These are phyloP conservation scores for Caenorhabditis sp. DNA, from an alignment of 2,888 invertebrate species.

Conservation along the genomic window DNA sequence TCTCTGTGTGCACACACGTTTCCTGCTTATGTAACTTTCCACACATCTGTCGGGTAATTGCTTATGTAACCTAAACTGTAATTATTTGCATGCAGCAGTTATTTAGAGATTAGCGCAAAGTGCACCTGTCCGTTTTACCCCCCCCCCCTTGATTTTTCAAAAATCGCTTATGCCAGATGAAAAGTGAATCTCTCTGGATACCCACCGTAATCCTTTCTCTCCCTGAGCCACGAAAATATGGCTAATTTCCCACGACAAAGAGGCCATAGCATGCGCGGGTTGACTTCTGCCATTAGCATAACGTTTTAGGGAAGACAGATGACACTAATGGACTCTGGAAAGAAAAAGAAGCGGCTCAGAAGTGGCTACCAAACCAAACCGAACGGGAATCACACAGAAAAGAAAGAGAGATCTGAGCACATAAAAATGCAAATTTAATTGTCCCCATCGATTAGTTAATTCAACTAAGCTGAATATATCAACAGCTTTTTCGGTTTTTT, in stretches of 20 bases:
- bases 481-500: neutral
- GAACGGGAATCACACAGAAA: neutral
- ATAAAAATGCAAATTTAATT: slow-evolving; percentile 36
- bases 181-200: neutral
- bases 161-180: neutral
- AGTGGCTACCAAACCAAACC: neutral
- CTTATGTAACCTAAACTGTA: slow-evolving; percentile 30
- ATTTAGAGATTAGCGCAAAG: slow-evolving; percentile 36
- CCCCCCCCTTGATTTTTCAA: neutral
- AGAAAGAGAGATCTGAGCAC: neutral
- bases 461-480: neutral
- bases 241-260: slow-evolving; percentile 52
- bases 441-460: slow-evolving; percentile 2
- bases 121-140: slow-evolving; percentile 13
- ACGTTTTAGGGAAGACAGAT: slow-evolving; percentile 46
- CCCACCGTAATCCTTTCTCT: slow-evolving; percentile 45
- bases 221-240: slow-evolving; percentile 30
- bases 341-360: slow-evolving; percentile 13
- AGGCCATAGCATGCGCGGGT: slow-evolving; percentile 17
- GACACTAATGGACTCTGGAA: slow-evolving; percentile 52
- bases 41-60: neutral
- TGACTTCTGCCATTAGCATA: slow-evolving; percentile 58
- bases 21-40: slow-evolving; percentile 9
- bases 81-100: slow-evolving; percentile 37
- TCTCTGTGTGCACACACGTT: slow-evolving; percentile 24